A percentile compares a stretch with the other conserved stretches of the same genome.
phyloP scores from a whole-genome alignment of 2,888 invertebrate species.

The Yponomeuta cagnagella region DNA sequence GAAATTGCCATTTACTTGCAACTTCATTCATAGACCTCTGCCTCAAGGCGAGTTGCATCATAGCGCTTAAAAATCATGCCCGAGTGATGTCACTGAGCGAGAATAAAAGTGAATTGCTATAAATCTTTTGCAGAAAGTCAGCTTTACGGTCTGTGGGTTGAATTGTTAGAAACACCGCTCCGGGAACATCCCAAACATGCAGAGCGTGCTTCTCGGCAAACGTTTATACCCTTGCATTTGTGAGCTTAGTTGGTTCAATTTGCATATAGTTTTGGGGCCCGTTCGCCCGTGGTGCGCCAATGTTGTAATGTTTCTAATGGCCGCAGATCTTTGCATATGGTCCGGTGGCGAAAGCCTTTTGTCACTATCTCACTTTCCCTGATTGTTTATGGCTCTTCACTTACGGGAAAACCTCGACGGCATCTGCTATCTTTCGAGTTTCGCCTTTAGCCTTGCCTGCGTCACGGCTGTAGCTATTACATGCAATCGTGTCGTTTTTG shows the following conservation, averaged over 20 bases:
- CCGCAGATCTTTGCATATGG: background rate
- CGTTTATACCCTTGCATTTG: background rate
- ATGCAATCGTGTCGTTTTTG: no score
- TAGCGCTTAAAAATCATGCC: constrained; percentile 2
- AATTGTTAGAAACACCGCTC: no score
- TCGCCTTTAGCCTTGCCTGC: no score
- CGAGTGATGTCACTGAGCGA: constrained; percentile 15
- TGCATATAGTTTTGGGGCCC: background rate
- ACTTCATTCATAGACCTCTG: background rate
- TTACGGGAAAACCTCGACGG: background rate
- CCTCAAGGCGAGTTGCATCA: constrained; percentile 15
- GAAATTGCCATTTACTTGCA: background rate
- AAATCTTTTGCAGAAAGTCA: background rate
- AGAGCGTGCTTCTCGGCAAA: background rate
- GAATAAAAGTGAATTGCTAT: constrained; percentile 15
- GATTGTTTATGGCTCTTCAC: background rate
- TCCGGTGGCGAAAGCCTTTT: background rate
- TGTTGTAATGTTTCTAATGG: background rate
- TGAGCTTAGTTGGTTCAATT: background rate
- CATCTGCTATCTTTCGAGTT: background rate
- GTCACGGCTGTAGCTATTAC: no score
- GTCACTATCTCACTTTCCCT: background rate
- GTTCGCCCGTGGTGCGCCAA: background rate
- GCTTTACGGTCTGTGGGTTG: background rate
- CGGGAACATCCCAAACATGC: background rate